A percentile compares a stretch with the other conserved stretches of the same genome.
Conservation (phyloP, 2,888 invertebrate species). For the Apamea sordens region DNA sequence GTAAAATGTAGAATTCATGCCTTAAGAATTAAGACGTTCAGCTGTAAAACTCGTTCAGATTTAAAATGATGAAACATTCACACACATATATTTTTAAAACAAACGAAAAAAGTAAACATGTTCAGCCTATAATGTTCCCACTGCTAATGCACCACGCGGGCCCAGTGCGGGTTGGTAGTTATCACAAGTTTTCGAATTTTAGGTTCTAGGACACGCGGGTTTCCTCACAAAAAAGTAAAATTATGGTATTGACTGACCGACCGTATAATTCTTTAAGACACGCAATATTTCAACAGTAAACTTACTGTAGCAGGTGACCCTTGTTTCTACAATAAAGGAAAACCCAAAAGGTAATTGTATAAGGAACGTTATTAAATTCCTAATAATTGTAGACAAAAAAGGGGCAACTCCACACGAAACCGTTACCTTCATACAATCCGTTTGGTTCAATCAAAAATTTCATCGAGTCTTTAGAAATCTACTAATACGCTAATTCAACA, state of each 20-base stretch:
- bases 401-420: slow-evolving; percentile 78
- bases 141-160: no score
- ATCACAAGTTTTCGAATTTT: neutral
- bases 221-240: neutral
- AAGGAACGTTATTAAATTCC: slow-evolving; percentile 75
- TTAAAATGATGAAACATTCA: neutral
- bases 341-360: slow-evolving; percentile 58
- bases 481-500: slow-evolving; percentile 90
- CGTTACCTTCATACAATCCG: slow-evolving; percentile 87
- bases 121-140: no score
- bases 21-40: neutral
- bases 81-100: neutral
- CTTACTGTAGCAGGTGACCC: slow-evolving; percentile 54
- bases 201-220: neutral
- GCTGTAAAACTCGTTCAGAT: neutral
- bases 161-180: neutral
- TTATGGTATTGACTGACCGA: slow-evolving; percentile 5
- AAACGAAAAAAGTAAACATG: neutral
- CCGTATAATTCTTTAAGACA: slow-evolving; percentile 27
- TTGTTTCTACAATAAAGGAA: slow-evolving; percentile 55
- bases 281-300: slow-evolving; percentile 45
- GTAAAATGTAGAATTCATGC: neutral
- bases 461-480: slow-evolving; percentile 87
- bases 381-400: slow-evolving; percentile 77
- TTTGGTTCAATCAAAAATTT: slow-evolving; percentile 89